Conservation (phyloP, 2,113 vertebrate genomes). For the Arvicanthis niloticus region DNA sequence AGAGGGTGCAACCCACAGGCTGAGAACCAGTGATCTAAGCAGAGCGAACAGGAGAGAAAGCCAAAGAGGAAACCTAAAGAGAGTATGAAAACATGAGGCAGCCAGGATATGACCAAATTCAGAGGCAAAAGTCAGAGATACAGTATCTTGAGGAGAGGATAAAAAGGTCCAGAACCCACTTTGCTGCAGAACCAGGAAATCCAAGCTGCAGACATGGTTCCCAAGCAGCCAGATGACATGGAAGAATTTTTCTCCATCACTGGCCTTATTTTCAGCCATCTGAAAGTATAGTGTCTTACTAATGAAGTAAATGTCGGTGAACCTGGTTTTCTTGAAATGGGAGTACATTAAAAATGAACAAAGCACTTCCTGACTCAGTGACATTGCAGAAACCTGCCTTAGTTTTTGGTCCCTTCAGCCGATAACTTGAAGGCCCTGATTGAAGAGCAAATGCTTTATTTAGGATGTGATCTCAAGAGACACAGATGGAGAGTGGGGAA, state of each 20-base stretch:
- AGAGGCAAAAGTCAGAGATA: constrained; percentile 35
- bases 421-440: neutral
- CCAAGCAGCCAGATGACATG: constrained; percentile 9
- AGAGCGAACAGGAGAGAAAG: neutral
- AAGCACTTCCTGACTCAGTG: constrained; percentile 6
- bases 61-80: neutral
- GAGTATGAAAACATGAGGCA: neutral
- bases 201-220: neutral
- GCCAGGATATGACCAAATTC: neutral
- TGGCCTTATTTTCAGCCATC: neutral
- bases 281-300: neutral
- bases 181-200: neutral
- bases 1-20: too few species aligned
- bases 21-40: too few species aligned
- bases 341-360: constrained; percentile 13
- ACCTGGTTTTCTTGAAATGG: neutral
- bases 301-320: constrained; percentile 20
- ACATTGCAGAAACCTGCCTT: neutral
- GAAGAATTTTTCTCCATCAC: neutral
- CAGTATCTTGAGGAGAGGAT: too few species aligned
- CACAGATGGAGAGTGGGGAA: constrained; percentile 22
- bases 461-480: constrained; percentile 44
- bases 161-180: neutral
- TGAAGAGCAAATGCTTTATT: neutral
- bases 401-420: constrained; percentile 41